These are phyloP conservation scores for Rhimphoctona megacephalus DNA, from an alignment of 2,888 invertebrate genomes.

Conservation along the genomic window DNA sequence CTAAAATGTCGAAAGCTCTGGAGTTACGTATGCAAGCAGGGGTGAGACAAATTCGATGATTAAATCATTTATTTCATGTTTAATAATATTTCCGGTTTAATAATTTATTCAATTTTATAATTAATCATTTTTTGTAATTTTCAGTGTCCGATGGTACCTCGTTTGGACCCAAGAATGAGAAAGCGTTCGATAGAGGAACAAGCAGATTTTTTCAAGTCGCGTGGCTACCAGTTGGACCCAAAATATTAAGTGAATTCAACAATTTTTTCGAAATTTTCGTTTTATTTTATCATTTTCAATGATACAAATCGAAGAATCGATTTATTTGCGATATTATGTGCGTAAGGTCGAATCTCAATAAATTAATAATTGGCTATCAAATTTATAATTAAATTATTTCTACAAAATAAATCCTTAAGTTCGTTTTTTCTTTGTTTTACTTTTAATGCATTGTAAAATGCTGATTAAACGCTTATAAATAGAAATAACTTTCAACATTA, in stretches of 20 bases:
- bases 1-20: constrained; percentile 84
- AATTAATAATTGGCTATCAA: constrained; percentile 2
- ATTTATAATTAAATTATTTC: neutral
- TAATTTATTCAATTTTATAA: neutral
- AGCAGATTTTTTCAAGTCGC: constrained; percentile 66
- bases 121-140: neutral
- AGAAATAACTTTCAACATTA: neutral
- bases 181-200: constrained; percentile 72
- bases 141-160: neutral
- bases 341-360: constrained; percentile 25
- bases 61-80: no score
- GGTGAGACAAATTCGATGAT: constrained; percentile 65
- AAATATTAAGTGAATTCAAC: neutral
- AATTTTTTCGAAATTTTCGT: neutral
- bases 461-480: constrained; percentile 55
- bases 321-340: neutral
- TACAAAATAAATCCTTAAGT: neutral
- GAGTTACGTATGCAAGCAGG: constrained; percentile 73
- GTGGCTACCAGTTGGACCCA: constrained; percentile 70
- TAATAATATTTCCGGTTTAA: no score
- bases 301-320: neutral
- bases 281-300: constrained; percentile 4
- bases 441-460: neutral
- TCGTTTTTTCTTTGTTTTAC: neutral
- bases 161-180: constrained; percentile 59